Evolutionary conservation across 2,888 invertebrate species (phyloP), one percentile per base, ranked within the genome.

Genomic region (Heteromyza rotundicornis): DNA sequence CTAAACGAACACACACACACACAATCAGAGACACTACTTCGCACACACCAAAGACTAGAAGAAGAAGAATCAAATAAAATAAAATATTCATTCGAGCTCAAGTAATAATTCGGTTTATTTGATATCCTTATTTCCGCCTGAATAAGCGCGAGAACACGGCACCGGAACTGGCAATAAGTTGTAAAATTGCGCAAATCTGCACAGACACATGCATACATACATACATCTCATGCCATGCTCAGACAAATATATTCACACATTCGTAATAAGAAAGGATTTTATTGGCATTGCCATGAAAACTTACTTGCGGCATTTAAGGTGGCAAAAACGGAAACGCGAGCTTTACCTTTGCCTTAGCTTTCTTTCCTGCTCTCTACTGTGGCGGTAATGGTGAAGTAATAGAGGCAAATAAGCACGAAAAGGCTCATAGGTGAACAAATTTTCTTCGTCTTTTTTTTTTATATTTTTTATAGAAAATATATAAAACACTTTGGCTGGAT

Each of bases 71-170:
- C 8, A 47, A 17, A 47, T 47, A 17, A 47, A 17, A 47, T 47
- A 17, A 20, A 47, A 19, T 47, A 47, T 47, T 47, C 20, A 40
- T n/a, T 10, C 47, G 19, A 47, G 47, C 47, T 47, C 47, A 47
- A 32, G 40, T 60, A 64, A 64, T 66, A 66, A 66, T 59, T 64
- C 59, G 57, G 57, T 63, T 67, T 68, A 70, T 70, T 70, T 68
- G 66, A 68, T 70, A 67, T 67, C 61, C 62, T 54, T 59, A 64
- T 65, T 69, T 70, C 69, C 67, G 68, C 61, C 60, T 62, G 53
- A 71, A 70, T 68, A 60, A 65, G 62, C 60, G 56, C 58, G 62
- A n/a, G n/a, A 57, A 60, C 58, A 64, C 65, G 58, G 17, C 64
- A 66, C 60, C 67, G 67, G 66, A 68, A 64, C 63, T 64, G 59